Evolutionary conservation across 2,797 vertebrate species (phyloP).

Genomic region (Oryzias dopingdopingensis): DNA sequence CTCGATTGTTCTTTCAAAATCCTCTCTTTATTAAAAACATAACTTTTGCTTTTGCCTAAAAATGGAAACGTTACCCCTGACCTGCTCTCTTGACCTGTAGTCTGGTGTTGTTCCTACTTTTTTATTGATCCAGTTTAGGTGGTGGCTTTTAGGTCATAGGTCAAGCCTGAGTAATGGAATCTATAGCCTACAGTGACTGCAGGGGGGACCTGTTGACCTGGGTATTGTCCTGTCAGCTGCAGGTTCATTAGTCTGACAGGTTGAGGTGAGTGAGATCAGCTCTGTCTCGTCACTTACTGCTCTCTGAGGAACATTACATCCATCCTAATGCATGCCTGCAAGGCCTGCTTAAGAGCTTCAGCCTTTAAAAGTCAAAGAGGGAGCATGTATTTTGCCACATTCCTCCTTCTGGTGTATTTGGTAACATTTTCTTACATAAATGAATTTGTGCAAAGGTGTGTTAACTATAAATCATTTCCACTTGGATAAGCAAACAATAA

Average conservation of each 20-base stretch:
- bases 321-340: constrained; percentile 44
- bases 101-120: constrained; percentile 28
- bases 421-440: constrained; percentile 9
- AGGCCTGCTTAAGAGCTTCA: constrained; percentile 19
- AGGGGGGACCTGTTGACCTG: constrained; percentile 59
- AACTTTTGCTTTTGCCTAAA: not conserved
- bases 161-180: constrained; percentile 60
- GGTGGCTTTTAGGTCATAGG: constrained; percentile 47
- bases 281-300: constrained; percentile 45
- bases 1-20: too few relatives aligned
- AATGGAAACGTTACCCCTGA: not conserved
- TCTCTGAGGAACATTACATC: constrained; percentile 58
- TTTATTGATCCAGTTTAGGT: constrained; percentile 50
- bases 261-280: constrained; percentile 59
- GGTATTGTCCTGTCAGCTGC: constrained; percentile 59
- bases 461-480: constrained; percentile 7
- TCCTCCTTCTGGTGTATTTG: constrained; percentile 23
- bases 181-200: constrained; percentile 60
- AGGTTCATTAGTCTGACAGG: constrained; percentile 62
- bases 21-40: not conserved
- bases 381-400: constrained; percentile 43
- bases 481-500: constrained; percentile 9
- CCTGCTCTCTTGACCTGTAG: constrained; percentile 17
- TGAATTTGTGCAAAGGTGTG: constrained; percentile 15
- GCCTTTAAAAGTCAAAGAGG: constrained; percentile 37